phyloP scores from a whole-genome alignment of 2,113 vertebrate species.

The Fulica atra region DNA sequence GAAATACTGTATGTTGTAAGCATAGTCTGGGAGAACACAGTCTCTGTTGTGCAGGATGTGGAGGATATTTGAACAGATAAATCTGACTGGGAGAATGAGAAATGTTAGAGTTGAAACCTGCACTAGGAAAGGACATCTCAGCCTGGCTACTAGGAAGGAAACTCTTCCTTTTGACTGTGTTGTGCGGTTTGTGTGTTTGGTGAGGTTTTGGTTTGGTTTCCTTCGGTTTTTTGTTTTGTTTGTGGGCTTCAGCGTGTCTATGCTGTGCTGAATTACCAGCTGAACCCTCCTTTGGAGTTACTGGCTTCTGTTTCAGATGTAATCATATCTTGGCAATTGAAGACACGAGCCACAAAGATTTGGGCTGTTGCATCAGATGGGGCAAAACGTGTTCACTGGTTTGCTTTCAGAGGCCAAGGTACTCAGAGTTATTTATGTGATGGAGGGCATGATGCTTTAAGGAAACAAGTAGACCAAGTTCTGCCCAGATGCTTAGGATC shows the following conservation, averaged over 20 bases:
- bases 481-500: neutral
- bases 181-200: neutral
- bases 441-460: neutral
- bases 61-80: neutral
- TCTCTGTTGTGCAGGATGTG: neutral
- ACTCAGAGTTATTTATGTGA: neutral
- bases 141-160: neutral
- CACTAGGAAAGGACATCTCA: neutral
- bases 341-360: neutral
- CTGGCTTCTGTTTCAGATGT: neutral
- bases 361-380: neutral
- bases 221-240: neutral
- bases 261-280: neutral
- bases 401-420: neutral
- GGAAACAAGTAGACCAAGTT: neutral
- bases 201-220: too few relatives aligned
- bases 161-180: neutral
- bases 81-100: neutral
- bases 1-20: neutral
- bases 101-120: neutral
- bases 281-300: neutral
- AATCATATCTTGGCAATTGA: neutral
- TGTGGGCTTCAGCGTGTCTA: neutral
- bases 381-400: neutral
- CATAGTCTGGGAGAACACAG: neutral